Base-by-base conservation (phyloP, 2,797 vertebrate genomes). In the Pagetopsis macropterus region DNA sequence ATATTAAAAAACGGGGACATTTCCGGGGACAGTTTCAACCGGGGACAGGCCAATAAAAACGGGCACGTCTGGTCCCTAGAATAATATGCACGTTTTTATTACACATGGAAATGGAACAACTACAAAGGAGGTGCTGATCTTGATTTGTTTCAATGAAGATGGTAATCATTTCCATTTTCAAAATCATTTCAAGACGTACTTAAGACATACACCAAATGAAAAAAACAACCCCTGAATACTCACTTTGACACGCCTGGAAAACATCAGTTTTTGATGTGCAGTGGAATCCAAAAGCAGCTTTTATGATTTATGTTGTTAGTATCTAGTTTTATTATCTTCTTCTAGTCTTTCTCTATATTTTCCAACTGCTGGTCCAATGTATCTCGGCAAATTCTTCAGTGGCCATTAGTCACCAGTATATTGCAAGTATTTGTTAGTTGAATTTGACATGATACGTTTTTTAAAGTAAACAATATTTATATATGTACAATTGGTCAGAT, bases 91-190 rank as follows among this genome's bases (percentile, higher is more conserved):
- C 21, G 43, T n/a, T 21, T 9, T 62, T 49, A 3, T 70, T 70
- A 50, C 16, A 58, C 48, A 50, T 8, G 1, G 12, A 31, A 13
- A 44, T n/a, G 12, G n/a, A 44, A 69, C 46, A 46, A 16, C 64
- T 51, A 67, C 51, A 50, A 19, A 40, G 40, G 15, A 33, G 9
- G 46, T 43, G 52, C 9, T 68, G 33, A 49, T 64, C 3, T 55
- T 48, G 19, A 69, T 73, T 65, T 56, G 59, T 69, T 49, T 10
- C 23, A 2, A 17, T 12, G 19, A 9, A 59, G 33, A 51, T 45
- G 27, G 48, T 40, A 51, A 69, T 65, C 11, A 60, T 50, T 59
- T 59, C n/a, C 23, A 23, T 59, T 59, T 72, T 55, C 33, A 48
- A 55, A 46, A 50, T 23, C 43, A 52, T 54, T 31, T 41, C 17